Evolutionary conservation across 2,888 invertebrate genomes (phyloP), one percentile per base, ranked within the genome.

Genomic region (Shargacucullia verbasci): DNA sequence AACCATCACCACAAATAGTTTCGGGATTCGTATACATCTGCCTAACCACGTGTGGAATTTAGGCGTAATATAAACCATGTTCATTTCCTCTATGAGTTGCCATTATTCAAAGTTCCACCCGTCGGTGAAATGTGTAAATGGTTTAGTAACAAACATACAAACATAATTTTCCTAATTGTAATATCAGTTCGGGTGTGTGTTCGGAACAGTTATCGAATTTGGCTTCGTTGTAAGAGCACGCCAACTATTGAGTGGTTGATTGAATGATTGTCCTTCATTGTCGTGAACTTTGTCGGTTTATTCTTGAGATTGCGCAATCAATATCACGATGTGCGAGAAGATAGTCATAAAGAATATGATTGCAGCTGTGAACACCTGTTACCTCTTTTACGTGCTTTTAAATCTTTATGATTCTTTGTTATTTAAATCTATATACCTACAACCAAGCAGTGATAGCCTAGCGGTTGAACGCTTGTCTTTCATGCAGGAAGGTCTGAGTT

Each of bases 261-360:
- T 64, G 64, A 52, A 64, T 57, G 58, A 64, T 64, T 47, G 58
- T 33, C 39, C 15, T 33, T 52, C 37, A 33, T 47, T 31, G 38
- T 43, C 4, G 13, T 38, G 33, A 9, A 41, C 29, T 38, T 15
- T 39, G 44, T 47, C 38, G 15, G 64, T 13, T 56, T 34, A 43
- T 63, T 37, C 37, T 45, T 49, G 4, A 20, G 20, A 33, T 54
- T 34, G 41, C 46, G 35, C 35, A 33, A 64, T 46, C 50, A 45
- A 47, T 64, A 64, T 27, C 41, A 13, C 20, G 15, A 38, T 10
- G 35, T 35, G 1, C 39, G 12, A 10, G 12, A 8, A 46, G 20
- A 37, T 15, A n/a, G 27, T 31, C 7, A 0, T n/a, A 45, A 45
- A 43, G 14, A 31, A 39, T 27, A 33, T 37, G 9, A n/a, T 13